Conservation (phyloP, 1,140 invertebrate genomes). For the Pseudomyrmex pallidus region DNA sequence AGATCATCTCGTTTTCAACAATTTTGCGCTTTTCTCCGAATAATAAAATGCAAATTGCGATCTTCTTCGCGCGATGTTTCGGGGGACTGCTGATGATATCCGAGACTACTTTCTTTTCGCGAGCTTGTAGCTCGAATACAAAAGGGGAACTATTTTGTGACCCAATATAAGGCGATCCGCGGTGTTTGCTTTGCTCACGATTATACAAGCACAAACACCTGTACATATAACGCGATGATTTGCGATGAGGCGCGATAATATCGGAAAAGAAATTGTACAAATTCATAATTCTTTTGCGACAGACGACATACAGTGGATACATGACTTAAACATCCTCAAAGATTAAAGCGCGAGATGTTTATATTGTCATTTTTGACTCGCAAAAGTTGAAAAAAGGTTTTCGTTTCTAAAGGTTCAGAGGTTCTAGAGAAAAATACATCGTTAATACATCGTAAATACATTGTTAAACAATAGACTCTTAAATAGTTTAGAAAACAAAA, state of each 20-base stretch:
- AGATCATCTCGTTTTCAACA: neutral
- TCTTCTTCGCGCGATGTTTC: neutral
- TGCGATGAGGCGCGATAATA: slow-evolving; percentile 18
- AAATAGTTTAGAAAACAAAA: too few species aligned
- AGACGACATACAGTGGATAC: neutral
- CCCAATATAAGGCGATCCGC: slow-evolving; percentile 32
- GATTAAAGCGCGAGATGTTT: neutral
- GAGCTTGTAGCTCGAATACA: slow-evolving; percentile 20
- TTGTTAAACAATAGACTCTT: too few species aligned
- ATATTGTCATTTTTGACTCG: neutral
- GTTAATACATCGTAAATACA: neutral
- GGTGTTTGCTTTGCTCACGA: slow-evolving; percentile 42
- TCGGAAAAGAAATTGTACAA: slow-evolving; percentile 40
- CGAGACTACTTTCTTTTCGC: neutral
- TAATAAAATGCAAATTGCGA: slow-evolving; percentile 10
- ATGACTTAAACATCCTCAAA: slow-evolving; percentile 10
- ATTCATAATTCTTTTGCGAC: slow-evolving; percentile 54
- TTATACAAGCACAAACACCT: slow-evolving; percentile 37
- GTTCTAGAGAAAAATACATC: neutral
- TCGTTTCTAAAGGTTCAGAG: too few species aligned
- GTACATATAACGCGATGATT: slow-evolving; percentile 47
- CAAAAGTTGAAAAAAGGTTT: neutral
- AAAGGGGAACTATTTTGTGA: slow-evolving; percentile 17
- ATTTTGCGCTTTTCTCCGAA: neutral
- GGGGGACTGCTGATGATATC: neutral